Evolutionary conservation across 2,888 invertebrate genomes (phyloP), one percentile per base, ranked within the genome.

Genomic region (Polyommatus iphigenia): DNA sequence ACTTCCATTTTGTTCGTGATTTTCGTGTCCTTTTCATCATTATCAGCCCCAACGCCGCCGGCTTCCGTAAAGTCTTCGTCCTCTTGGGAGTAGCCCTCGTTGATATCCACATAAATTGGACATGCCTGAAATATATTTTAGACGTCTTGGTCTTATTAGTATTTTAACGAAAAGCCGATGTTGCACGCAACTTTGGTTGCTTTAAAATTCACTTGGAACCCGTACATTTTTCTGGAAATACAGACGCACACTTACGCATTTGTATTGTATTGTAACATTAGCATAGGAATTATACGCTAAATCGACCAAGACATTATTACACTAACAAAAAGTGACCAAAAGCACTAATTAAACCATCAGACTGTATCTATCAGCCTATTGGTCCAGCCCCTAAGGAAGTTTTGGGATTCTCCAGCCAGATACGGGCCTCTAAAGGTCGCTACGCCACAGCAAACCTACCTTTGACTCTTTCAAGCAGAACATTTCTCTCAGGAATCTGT

Each of bases 401-500:
- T 18, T 20, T 59, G 20, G n/a, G 71, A 50, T 18, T 24, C 57
- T 46, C 13, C 46, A 46, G 10, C 46, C 46, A 10, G 46, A 46
- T 46, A 46, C 46, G 10, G 46, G 46, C 46, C 10, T 46, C 46
- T 46, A 10, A 46, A 46, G 10, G 10, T 2, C 10, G 3, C 10
- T 24, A 24, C 2, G 24, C 24, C 24, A 46, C 46, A 46, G 46
- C 10, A 46, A 46, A 78, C 78, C 78, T 86, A 93, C 94, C 90
- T 88, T 89, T 41, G 90, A 83, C 57, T 84, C 81, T 8, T 91
- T 89, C 76, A 94, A 84, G 77, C 89, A 90, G 79, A 90, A 90
- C 1, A 90, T 50, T 0, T 82, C 82, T 72, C 92, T 87, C 18
- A 91, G 84, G 32, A 86, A 80, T n/a, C 82, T 82, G 3, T 84